Conservation (phyloP, 2,888 invertebrate species). For the Tipula helvola region DNA sequence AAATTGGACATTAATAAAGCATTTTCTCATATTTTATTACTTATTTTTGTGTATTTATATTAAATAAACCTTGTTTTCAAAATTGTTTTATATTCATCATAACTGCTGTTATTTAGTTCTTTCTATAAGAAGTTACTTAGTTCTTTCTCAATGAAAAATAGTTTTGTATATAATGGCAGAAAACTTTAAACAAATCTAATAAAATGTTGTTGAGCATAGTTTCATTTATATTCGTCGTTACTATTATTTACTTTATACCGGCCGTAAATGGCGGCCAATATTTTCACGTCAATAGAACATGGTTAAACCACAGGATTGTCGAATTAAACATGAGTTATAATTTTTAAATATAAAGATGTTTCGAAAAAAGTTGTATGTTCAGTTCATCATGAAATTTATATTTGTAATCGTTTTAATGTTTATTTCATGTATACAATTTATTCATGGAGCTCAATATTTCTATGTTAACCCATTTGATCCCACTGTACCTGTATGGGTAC, state of each 20-base stretch:
- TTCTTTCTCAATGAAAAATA: too few relatives aligned
- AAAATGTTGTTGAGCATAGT: not conserved
- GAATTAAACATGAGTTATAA: not conserved
- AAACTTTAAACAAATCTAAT: not conserved
- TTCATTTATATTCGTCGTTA: not conserved
- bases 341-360: not conserved
- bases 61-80: not conserved
- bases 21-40: not conserved
- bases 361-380: not conserved
- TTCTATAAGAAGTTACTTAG: too few relatives aligned
- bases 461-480: too few relatives aligned
- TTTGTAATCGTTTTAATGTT: not conserved
- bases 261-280: not conserved
- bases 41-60: not conserved
- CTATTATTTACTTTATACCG: too few relatives aligned
- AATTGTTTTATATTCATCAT: not conserved
- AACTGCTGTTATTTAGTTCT: too few relatives aligned
- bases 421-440: not conserved
- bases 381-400: not conserved
- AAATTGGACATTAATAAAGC: not conserved
- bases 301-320: not conserved
- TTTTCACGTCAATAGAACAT: not conserved
- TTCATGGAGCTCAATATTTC: not conserved
- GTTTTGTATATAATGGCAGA: too few relatives aligned
- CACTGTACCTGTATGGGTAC: too few relatives aligned